Conservation (phyloP, 2,113 vertebrate species). For the Microtus montanus region DNA sequence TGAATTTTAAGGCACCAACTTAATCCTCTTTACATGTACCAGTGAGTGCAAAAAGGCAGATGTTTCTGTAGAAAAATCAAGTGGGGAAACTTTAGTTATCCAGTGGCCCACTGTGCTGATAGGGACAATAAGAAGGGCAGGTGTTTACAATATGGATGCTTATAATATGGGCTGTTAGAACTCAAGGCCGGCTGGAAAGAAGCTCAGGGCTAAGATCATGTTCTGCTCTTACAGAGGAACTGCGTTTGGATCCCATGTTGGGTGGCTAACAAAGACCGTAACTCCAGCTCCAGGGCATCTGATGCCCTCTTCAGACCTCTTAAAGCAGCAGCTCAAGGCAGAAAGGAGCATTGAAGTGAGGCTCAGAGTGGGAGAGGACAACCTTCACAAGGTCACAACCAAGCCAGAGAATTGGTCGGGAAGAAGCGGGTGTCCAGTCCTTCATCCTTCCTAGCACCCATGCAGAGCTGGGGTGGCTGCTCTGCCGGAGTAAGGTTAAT, state of each 20-base stretch:
- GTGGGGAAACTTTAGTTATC: conserved; percentile 40
- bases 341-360: conserved; percentile 19
- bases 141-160: background rate
- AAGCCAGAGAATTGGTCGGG: background rate
- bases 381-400: conserved; percentile 10
- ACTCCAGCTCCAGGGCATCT: background rate
- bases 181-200: background rate
- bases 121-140: background rate
- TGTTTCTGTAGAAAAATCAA: conserved; percentile 70
- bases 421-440: background rate
- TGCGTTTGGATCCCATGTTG: background rate
- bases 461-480: background rate
- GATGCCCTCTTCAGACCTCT: background rate
- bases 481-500: background rate
- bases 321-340: background rate
- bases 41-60: background rate
- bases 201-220: background rate
- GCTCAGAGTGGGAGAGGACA: background rate
- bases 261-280: background rate
- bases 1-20: conserved; percentile 74
- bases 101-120: background rate
- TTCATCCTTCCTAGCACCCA: background rate
- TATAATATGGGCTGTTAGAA: background rate
- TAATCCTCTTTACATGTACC: conserved; percentile 65
- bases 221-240: background rate